Conservation (phyloP, 2,888 invertebrate species). For the Sphaeridia pumilis region DNA sequence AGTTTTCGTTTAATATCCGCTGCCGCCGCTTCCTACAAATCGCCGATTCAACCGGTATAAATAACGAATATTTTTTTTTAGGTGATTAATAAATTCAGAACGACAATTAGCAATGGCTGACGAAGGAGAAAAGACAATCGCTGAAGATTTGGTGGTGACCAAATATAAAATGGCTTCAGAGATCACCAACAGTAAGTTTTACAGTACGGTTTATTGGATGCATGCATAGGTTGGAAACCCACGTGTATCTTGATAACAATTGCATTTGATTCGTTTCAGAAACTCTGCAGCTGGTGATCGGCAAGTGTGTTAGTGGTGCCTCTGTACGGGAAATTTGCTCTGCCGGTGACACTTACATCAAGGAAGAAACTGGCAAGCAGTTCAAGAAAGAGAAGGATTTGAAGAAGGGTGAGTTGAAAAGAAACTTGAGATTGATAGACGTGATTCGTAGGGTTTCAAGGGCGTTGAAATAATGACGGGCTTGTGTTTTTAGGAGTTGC, state of each 20-base stretch:
- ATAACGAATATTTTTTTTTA: no score
- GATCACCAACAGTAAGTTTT: constrained; percentile 85
- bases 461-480: no score
- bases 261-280: no score
- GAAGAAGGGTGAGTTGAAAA: constrained; percentile 90
- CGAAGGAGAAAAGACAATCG: constrained; percentile 85
- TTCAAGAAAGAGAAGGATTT: constrained; percentile 98
- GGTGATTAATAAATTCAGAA: no score
- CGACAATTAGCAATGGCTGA: constrained; percentile 62
- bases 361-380: constrained; percentile 87
- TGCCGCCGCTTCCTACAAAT: no score
- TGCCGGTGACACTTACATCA: constrained; percentile 72
- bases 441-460: no score
- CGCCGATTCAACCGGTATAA: no score
- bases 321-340: constrained; percentile 86
- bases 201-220: no score
- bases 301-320: constrained; percentile 73
- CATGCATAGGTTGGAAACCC: no score
- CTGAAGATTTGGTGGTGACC: constrained; percentile 96
- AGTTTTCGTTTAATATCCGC: no score
- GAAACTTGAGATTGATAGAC: no score
- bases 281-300: constrained; percentile 74
- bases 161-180: constrained; percentile 99
- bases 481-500: constrained; percentile 56
- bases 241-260: no score